phyloP scores from a whole-genome alignment of 37 sponge, comb jelly and placozoan genomes.

The Chondrilla cf. caribensis region DNA sequence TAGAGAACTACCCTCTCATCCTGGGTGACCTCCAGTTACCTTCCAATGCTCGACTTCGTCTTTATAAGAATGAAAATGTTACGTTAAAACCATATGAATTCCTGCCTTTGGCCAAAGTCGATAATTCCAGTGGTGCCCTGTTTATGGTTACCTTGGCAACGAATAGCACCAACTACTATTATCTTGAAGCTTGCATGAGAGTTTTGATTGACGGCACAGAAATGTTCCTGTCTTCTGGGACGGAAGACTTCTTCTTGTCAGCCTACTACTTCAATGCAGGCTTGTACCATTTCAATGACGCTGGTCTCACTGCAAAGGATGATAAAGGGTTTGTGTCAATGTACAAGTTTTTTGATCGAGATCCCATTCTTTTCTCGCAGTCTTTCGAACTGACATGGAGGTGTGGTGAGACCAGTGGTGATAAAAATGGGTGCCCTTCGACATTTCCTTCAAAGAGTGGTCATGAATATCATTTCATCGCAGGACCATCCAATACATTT shows the following conservation, averaged over 20 bases:
- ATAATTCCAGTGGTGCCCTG: constrained; percentile 44
- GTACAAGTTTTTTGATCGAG: constrained; percentile 84
- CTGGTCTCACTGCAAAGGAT: constrained; percentile 51
- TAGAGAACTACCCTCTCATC: constrained; percentile 62
- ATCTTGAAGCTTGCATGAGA: constrained; percentile 68
- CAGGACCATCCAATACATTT: constrained; percentile 20
- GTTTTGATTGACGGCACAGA: constrained; percentile 51
- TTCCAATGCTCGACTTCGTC: constrained; percentile 37
- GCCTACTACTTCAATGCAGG: constrained; percentile 78
- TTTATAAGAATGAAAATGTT: constrained; percentile 61
- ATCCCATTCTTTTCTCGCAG: constrained; percentile 71
- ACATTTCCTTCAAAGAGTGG: constrained; percentile 37
- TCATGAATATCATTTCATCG: not conserved
- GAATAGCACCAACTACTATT: constrained; percentile 46
- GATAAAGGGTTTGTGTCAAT: constrained; percentile 52
- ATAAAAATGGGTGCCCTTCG: constrained; percentile 51
- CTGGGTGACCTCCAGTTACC: constrained; percentile 70
- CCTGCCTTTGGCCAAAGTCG: constrained; percentile 47
- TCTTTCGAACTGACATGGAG: constrained; percentile 67
- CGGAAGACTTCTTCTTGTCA: constrained; percentile 84
- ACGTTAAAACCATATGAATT: constrained; percentile 43
- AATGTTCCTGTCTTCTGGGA: constrained; percentile 72
- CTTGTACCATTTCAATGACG: constrained; percentile 51
- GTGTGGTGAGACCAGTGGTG: constrained; percentile 55
- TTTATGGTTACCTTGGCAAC: constrained; percentile 60